These are phyloP conservation scores for Falcaria lacertinaria DNA, from an alignment of 2,888 invertebrate genomes.

Conservation along the genomic window DNA sequence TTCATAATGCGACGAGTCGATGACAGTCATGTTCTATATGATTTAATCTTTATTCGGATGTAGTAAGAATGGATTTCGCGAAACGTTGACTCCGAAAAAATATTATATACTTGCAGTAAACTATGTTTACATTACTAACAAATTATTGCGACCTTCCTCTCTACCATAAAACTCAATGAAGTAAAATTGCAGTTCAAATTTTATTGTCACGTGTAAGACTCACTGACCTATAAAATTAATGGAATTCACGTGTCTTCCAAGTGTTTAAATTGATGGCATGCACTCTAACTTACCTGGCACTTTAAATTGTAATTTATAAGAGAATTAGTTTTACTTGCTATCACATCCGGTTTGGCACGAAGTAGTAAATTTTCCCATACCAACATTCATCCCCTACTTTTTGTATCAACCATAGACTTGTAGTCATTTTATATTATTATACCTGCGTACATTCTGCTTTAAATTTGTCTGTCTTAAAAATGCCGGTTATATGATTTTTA, in stretches of 20 bases:
- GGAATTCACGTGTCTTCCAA: slow-evolving; percentile 52
- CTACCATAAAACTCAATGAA: slow-evolving; percentile 17
- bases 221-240: slow-evolving; percentile 55
- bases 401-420: too few species aligned
- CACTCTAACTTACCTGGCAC: neutral
- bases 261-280: slow-evolving; percentile 16
- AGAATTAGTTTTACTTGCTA: too few species aligned
- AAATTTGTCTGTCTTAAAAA: too few species aligned
- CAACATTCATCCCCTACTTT: too few species aligned
- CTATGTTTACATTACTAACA: slow-evolving; percentile 24
- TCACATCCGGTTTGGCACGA: too few species aligned
- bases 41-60: slow-evolving; percentile 27
- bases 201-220: slow-evolving; percentile 24
- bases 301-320: neutral
- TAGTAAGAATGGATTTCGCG: slow-evolving; percentile 21
- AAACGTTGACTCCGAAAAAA: slow-evolving; percentile 23
- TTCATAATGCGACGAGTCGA: too few species aligned
- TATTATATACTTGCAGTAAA: too few species aligned
- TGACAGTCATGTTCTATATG: too few species aligned
- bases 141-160: slow-evolving; percentile 25
- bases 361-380: too few species aligned
- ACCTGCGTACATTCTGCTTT: too few species aligned
- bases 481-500: too few species aligned
- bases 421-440: too few species aligned
- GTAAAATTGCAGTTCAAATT: slow-evolving; percentile 25